Conservation (phyloP, 23 tunicate species). For the Botrylloides violaceus region DNA sequence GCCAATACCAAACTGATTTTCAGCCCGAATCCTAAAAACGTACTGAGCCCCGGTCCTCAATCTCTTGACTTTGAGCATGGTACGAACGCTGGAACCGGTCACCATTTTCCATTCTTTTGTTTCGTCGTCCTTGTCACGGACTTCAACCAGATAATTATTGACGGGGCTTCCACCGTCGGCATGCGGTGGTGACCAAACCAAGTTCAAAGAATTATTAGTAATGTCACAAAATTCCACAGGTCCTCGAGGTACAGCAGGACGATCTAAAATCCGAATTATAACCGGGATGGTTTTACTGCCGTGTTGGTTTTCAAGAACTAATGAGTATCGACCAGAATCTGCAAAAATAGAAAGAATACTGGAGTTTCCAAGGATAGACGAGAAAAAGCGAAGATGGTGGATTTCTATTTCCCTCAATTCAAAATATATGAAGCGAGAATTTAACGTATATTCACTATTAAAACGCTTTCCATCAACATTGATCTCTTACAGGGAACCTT, state of each 20-base stretch:
- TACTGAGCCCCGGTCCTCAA: conserved; percentile 70
- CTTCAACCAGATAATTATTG: conserved; percentile 79
- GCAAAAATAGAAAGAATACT: not conserved
- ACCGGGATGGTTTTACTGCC: conserved; percentile 81
- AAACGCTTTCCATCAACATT: no score
- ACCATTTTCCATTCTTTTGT: conserved; percentile 70
- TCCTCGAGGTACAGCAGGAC: conserved; percentile 75
- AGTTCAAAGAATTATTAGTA: conserved; percentile 67
- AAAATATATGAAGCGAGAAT: no score
- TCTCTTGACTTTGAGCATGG: conserved; percentile 56
- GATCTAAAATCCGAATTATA: conserved; percentile 61
- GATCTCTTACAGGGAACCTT: no score
- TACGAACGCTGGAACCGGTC: conserved; percentile 62
- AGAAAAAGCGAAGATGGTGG: no score
- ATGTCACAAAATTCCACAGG: conserved; percentile 79
- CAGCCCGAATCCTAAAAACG: conserved; percentile 77
- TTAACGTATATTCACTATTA: no score
- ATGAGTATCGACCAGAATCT: conserved; percentile 65
- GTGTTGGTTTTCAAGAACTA: conserved; percentile 50
- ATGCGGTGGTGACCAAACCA: conserved; percentile 80
- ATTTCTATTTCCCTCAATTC: no score
- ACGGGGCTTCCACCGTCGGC: conserved; percentile 91
- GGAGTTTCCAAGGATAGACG: no score
- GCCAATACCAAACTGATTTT: conserved; percentile 82
- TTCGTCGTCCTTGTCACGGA: conserved; percentile 68